Percentiles rank a stretch among this genome's conserved stretches.
phyloP scores from a whole-genome alignment of 2,888 invertebrate species.

The Helicoverpa assulta region DNA sequence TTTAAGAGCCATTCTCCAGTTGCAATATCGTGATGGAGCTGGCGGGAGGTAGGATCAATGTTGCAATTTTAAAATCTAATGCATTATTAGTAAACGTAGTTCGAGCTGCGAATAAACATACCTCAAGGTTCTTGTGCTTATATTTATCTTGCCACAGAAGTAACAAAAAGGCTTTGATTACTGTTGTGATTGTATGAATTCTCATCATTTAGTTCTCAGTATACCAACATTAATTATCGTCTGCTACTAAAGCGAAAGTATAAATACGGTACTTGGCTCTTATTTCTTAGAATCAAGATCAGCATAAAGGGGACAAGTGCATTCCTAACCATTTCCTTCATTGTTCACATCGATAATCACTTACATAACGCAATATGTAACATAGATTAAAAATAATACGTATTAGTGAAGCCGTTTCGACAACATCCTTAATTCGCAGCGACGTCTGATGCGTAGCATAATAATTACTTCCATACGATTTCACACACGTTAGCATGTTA shows the following conservation, averaged over 20 bases:
- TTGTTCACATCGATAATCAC: slow-evolving; percentile 39
- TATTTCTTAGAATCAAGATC: slow-evolving; percentile 9
- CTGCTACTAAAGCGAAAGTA: neutral
- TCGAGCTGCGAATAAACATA: slow-evolving; percentile 47
- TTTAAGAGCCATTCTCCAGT: slow-evolving; percentile 47
- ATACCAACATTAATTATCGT: no score
- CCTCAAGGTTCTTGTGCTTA: slow-evolving; percentile 42
- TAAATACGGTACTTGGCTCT: neutral
- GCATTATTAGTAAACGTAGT: slow-evolving; percentile 52
- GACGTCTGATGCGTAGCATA: slow-evolving; percentile 74
- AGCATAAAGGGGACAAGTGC: neutral
- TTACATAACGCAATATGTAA: slow-evolving; percentile 49
- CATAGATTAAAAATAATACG: slow-evolving; percentile 47
- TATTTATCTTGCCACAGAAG: slow-evolving; percentile 45
- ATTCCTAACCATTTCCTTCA: slow-evolving; percentile 26
- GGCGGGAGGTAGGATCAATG: slow-evolving; percentile 45
- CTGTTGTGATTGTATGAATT: slow-evolving; percentile 27
- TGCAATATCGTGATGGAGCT: slow-evolving; percentile 45
- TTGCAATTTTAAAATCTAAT: slow-evolving; percentile 60
- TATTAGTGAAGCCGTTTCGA: slow-evolving; percentile 51
- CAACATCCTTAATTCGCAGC: slow-evolving; percentile 73
- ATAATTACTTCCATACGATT: slow-evolving; percentile 80
- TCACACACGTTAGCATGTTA: slow-evolving; percentile 72
- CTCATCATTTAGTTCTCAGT: no score
- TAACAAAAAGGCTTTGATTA: slow-evolving; percentile 24